Base-by-base conservation (phyloP, 2,797 vertebrate genomes). In the Borostomias antarcticus region DNA sequence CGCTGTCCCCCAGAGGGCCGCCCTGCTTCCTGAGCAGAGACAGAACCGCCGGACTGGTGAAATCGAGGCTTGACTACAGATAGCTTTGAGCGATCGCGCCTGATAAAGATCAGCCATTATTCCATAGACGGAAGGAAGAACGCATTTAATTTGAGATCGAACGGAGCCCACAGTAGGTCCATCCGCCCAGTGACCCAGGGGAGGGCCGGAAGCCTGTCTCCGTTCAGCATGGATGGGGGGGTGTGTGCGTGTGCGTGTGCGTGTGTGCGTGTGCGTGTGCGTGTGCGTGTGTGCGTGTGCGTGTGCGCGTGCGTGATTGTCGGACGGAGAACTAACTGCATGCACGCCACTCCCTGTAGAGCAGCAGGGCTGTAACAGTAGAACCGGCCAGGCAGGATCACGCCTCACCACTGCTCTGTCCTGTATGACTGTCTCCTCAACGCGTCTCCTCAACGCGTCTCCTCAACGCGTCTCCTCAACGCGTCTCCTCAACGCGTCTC, bases 321-420 rank as follows among this genome's bases (percentile, higher is more conserved):
- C 17, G 3, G 29, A 35, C 8, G 15, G 32, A n/a, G 30, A 19
- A 21, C 33, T 21, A 37, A 56, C 68, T 60, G 63, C 54, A 53
- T 57, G 58, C 61, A 19, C 5, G 35, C 5, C 37, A 0, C 48
- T 63, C 51, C 45, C 47, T 17, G 3, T 30, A 15, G 48, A 75
- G 40, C 28, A 35, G 58, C 37, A 66, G 9, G 4, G 29, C 58
- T 47, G 33, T 61, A 37, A 58, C 58, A 64, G 72, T 57, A 45
- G 26, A 88, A 86, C 87, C 68, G 69, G 84, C 76, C 21, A 32
- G 65, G 72, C 86, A 57, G 64, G 83, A 85, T 73, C 26, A 5
- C 52, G n/a, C 13, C 40, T n/a, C 3, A 43, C 15, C n/a, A 8
- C 13, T 43, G 40, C 40, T 43, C 40, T 43, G 15, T 15, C 15